Conservation (phyloP, 2,888 invertebrate genomes). For the Chrysotoxum bicinctum region DNA sequence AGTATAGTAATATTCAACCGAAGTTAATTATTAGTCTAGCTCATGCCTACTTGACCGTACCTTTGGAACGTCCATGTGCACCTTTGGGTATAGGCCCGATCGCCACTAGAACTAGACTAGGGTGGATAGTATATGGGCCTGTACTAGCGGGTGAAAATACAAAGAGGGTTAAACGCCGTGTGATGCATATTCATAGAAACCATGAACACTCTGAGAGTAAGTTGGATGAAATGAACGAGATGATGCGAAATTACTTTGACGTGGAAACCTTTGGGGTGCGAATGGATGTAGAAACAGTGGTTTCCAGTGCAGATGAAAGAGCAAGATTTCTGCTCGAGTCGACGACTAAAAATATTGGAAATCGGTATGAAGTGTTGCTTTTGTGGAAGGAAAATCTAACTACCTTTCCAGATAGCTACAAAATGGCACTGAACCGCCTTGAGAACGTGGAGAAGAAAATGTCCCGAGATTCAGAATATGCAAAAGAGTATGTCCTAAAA, state of each 20-base stretch:
- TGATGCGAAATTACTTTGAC: background rate
- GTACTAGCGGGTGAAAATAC: background rate
- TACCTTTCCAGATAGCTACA: too few species aligned
- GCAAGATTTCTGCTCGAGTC: background rate
- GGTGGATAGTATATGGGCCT: slow-evolving; percentile 3
- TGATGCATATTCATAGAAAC: background rate
- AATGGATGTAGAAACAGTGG: background rate
- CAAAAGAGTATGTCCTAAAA: too few species aligned
- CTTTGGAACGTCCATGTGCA: slow-evolving; percentile 13
- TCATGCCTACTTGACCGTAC: slow-evolving; percentile 33
- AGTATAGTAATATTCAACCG: too few species aligned
- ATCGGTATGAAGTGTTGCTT: slow-evolving; percentile 23
- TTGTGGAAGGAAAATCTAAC: slow-evolving; percentile 34
- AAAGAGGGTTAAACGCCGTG: background rate
- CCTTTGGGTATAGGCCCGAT: background rate
- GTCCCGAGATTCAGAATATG: too few species aligned
- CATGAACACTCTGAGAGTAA: background rate
- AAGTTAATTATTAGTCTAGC: slow-evolving; percentile 47
- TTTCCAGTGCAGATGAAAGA: background rate
- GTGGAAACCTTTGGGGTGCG: background rate
- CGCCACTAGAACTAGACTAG: background rate
- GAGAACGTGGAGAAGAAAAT: too few species aligned
- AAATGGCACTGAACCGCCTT: too few species aligned
- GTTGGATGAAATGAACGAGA: background rate
- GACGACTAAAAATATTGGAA: slow-evolving; percentile 5